Percentiles rank a stretch among this genome's conserved stretches.
Evolutionary conservation across 2,797 vertebrate species (phyloP).

Genomic region (Ceyx erithaca): DNA sequence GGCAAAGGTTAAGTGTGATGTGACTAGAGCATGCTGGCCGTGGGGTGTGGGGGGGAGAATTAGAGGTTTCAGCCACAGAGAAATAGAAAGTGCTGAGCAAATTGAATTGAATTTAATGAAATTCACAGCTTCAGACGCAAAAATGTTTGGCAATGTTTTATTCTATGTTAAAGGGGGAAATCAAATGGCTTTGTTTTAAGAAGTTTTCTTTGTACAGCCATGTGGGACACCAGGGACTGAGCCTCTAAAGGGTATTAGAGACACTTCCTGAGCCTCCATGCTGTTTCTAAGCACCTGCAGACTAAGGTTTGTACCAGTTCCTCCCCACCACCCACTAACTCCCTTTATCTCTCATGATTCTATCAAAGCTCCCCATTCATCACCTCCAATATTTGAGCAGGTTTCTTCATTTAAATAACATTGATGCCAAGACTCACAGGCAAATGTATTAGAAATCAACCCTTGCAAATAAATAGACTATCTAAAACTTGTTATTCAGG

Average conservation of each 20-base stretch:
- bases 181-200: constrained; percentile 55
- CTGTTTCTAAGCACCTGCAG: constrained; percentile 44
- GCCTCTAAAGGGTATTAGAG: constrained; percentile 1
- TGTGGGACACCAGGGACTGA: background rate
- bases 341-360: background rate
- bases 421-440: background rate
- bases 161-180: constrained; percentile 21
- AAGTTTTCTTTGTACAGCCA: constrained; percentile 14
- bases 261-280: background rate
- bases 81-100: constrained; percentile 48
- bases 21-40: constrained; percentile 72
- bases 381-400: background rate
- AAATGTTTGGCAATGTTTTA: constrained; percentile 43
- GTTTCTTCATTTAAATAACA: background rate
- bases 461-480: background rate
- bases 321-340: background rate
- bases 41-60: constrained; percentile 1
- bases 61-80: constrained; percentile 68
- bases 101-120: constrained; percentile 69
- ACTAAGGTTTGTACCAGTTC: background rate
- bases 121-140: constrained; percentile 15
- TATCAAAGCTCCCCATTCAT: background rate
- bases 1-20: constrained; percentile 85
- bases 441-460: background rate
- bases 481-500: background rate